Evolutionary conservation across 2,113 vertebrate genomes (phyloP).

Genomic region (Cyprinodon brontotheroides): DNA sequence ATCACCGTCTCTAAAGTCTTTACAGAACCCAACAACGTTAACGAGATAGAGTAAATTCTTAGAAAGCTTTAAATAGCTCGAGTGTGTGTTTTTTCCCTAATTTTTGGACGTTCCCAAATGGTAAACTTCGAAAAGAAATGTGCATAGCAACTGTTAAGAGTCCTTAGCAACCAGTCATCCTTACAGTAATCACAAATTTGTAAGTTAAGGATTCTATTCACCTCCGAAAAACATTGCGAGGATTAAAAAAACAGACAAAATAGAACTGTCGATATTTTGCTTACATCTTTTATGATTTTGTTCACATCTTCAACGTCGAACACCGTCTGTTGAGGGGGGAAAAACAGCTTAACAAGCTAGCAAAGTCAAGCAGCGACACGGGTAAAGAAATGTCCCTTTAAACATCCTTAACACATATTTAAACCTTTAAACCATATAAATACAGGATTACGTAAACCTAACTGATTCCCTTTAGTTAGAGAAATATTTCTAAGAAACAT

Average conservation of each 20-base stretch:
- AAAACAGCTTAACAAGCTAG: slow-evolving; percentile 10
- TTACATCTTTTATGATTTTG: slow-evolving; percentile 93
- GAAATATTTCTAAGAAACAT: background rate
- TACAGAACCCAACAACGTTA: background rate
- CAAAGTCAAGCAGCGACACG: background rate
- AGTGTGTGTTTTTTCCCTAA: background rate
- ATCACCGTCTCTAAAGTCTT: slow-evolving; percentile 89
- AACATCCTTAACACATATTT: background rate
- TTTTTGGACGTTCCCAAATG: background rate
- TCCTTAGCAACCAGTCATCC: slow-evolving; percentile 53
- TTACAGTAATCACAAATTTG: background rate
- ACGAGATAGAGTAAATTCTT: background rate
- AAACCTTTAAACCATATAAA: background rate
- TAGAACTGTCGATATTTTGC: background rate
- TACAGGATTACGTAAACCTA: background rate
- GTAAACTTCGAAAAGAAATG: too few species aligned
- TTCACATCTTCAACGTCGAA: slow-evolving; percentile 93
- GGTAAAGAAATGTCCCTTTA: too few species aligned
- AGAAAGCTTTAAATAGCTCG: background rate
- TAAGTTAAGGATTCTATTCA: background rate
- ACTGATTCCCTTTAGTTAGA: background rate
- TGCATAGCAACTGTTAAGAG: slow-evolving; percentile 43
- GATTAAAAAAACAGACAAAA: rapidly evolving
- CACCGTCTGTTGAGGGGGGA: slow-evolving; percentile 73
- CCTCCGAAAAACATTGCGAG: background rate